A percentile compares a stretch with the other conserved stretches of the same genome.
phyloP scores from a whole-genome alignment of 1,140 invertebrate species.

The Drosophila asahinai region DNA sequence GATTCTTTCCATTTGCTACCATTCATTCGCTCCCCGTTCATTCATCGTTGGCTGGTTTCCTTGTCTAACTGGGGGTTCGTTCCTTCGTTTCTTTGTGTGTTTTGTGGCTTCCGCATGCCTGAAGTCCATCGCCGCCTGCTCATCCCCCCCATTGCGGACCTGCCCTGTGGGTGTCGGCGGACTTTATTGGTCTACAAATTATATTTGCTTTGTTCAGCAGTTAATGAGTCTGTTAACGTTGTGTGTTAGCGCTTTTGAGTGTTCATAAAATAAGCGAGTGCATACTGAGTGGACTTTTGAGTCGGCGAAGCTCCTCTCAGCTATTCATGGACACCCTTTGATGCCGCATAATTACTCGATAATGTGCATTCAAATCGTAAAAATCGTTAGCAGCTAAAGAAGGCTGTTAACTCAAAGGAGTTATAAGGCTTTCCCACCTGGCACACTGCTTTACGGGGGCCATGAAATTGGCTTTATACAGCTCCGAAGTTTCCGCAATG shows the following conservation, averaged over 20 bases:
- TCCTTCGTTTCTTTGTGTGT: slow-evolving; percentile 38
- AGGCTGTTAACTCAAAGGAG: slow-evolving; percentile 20
- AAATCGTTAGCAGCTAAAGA: slow-evolving; percentile 31
- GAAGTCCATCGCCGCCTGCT: slow-evolving; percentile 6
- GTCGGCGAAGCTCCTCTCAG: slow-evolving; percentile 22
- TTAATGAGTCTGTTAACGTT: slow-evolving; percentile 82
- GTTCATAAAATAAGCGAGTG: slow-evolving; percentile 64
- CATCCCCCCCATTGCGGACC: slow-evolving; percentile 3
- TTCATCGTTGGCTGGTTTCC: slow-evolving; percentile 28
- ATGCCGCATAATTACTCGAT: slow-evolving; percentile 78
- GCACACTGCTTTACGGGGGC: slow-evolving; percentile 23
- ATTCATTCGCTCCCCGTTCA: slow-evolving; percentile 20
- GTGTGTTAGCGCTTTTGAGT: slow-evolving; percentile 80
- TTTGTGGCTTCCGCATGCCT: slow-evolving; percentile 71
- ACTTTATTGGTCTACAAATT: slow-evolving; percentile 83
- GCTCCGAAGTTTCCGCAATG: slow-evolving; percentile 10
- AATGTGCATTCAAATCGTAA: slow-evolving; percentile 77
- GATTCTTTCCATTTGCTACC: slow-evolving; percentile 68
- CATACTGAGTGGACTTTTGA: slow-evolving; percentile 38
- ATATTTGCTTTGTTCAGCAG: slow-evolving; percentile 79
- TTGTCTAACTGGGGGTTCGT: slow-evolving; percentile 28
- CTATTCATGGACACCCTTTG: slow-evolving; percentile 46
- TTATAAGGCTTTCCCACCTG: slow-evolving; percentile 18
- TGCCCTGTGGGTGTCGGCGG: slow-evolving; percentile 29
- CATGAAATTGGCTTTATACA: slow-evolving; percentile 20